Base-by-base conservation (phyloP, 2,113 vertebrate species). In the Emydura subglobosa region DNA sequence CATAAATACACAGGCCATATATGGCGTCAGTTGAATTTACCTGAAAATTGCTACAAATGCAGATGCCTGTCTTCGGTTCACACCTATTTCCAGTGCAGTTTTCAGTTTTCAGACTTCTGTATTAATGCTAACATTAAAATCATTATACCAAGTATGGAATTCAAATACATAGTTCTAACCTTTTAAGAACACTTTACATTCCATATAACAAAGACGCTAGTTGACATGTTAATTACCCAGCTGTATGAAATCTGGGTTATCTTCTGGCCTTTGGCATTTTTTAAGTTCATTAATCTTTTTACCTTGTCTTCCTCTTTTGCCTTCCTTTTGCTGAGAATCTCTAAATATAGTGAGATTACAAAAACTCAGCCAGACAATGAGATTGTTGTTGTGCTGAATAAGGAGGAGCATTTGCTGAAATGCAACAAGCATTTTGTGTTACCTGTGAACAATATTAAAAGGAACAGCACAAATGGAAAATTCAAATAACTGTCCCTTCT, bases 131-230 rank as follows among this genome's bases (percentile, higher is more conserved):
- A 3, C 4, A 5, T 83, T 25, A 87, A 34, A 25, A 86, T 76
- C 51, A n/a, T 84, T 86, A n/a, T 3, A 89, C 6, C 59, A 61
- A 85, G 9, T 85, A 86, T 3, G 59, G 53, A 89, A 89, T 39
- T 27, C 21, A 96, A 91, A 96, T 91, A 92, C 53, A 92, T 57
- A 78, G 25, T 84, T 92, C 21, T 90, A 90, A 90, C 14, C 31
- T 96, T 95, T 90, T 79, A 93, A 80, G 10, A 93, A 51, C 86
- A 84, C 57, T 91, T 96, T 16, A 53, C 42, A 88, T 91, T 95
- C 49, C 13, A 80, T 83, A 83, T 91, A 47, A 59, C 25, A 87
- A 96, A 94, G 86, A 82, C 27, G 59, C 10, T 34, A 82, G 17
- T 2, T 94, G 55, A 76, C 76, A 91, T 83, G 2, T 86, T 97